Percentiles rank a stretch among this genome's conserved stretches.
phyloP scores from a whole-genome alignment of 2,888 invertebrate species.

The Agrochola lota region DNA sequence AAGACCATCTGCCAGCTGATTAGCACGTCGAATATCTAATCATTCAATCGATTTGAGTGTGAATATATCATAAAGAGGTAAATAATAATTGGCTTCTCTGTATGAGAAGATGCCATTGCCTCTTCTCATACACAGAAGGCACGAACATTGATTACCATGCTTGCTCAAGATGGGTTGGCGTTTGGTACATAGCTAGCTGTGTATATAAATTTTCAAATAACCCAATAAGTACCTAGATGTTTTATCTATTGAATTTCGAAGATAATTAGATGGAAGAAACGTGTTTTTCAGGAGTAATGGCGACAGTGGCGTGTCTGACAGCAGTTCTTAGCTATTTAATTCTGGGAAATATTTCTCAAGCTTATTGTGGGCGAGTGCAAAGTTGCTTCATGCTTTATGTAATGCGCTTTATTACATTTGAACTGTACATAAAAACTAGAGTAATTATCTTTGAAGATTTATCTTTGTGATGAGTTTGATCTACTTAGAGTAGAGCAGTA shows the following conservation, averaged over 20 bases:
- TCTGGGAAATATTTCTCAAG: slow-evolving; percentile 48
- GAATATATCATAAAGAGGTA: too few species aligned
- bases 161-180: neutral
- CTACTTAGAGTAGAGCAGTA: too few species aligned
- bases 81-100: too few species aligned
- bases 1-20: neutral
- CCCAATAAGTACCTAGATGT: neutral
- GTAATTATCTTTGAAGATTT: neutral
- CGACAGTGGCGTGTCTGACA: slow-evolving; percentile 71
- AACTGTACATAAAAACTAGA: slow-evolving; percentile 4
- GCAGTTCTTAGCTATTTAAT: slow-evolving; percentile 63
- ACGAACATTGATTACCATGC: neutral
- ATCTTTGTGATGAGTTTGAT: slow-evolving; percentile 17
- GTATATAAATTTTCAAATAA: neutral
- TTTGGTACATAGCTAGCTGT: neutral
- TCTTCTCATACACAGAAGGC: neutral
- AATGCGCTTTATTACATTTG: slow-evolving; percentile 18
- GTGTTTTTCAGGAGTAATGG: slow-evolving; percentile 67
- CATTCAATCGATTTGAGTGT: neutral
- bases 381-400: slow-evolving; percentile 41
- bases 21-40: neutral
- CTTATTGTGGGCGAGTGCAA: slow-evolving; percentile 53
- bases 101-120: too few species aligned
- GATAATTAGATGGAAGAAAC: slow-evolving; percentile 70
- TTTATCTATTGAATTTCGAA: slow-evolving; percentile 16